These are phyloP conservation scores for Lydus trimaculatus DNA, from an alignment of 2,888 invertebrate genomes.

Conservation along the genomic window DNA sequence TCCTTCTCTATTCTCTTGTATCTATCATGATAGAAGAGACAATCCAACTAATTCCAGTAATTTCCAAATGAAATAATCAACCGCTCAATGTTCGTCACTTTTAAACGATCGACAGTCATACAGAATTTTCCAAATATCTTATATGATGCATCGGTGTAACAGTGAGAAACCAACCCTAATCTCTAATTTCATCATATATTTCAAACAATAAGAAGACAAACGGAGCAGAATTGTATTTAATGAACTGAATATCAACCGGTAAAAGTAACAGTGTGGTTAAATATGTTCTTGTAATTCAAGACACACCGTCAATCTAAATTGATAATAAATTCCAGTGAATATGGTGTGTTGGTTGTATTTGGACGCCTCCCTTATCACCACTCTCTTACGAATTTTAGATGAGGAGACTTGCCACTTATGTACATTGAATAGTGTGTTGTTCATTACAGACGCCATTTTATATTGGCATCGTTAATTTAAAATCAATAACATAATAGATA, in stretches of 20 bases:
- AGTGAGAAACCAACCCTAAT: neutral
- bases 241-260: neutral
- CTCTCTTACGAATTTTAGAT: neutral
- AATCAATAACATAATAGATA: neutral
- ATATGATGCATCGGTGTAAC: neutral
- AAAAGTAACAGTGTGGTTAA: neutral
- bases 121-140: neutral
- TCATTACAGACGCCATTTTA: neutral
- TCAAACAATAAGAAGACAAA: neutral
- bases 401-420: neutral
- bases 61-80: no score
- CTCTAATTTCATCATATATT: neutral
- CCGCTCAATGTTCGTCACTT: no score
- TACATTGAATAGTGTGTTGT: neutral
- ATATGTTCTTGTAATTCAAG: neutral
- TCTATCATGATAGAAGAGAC: neutral
- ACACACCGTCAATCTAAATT: neutral
- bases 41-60: no score
- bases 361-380: neutral
- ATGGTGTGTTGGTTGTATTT: neutral
- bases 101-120: neutral
- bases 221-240: neutral
- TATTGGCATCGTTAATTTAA: slow-evolving; percentile 1
- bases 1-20: no score
- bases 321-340: neutral